A percentile compares a stretch with the other conserved stretches of the same genome.
These are phyloP conservation scores for Tipula lateralis DNA, from an alignment of 2,888 invertebrate genomes.

Conservation along the genomic window DNA sequence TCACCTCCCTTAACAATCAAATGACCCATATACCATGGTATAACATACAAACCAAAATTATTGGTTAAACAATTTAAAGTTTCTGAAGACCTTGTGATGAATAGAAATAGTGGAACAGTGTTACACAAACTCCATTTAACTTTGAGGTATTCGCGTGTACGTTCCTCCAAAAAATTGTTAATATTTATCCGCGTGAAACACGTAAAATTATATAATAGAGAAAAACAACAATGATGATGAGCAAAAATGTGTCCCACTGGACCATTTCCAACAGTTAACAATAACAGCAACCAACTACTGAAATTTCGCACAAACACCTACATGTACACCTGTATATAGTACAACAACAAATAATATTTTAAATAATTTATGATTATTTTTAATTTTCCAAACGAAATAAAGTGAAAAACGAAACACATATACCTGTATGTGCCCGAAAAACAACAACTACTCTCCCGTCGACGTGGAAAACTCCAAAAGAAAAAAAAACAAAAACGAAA, in stretches of 20 bases:
- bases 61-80: too few relatives aligned
- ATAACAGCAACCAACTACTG: not conserved
- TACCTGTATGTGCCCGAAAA: not conserved
- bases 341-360: not conserved
- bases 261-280: not conserved
- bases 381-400: not conserved
- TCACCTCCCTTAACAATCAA: too few relatives aligned
- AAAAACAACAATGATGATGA: not conserved
- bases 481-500: too few relatives aligned
- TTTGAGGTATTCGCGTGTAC: too few relatives aligned
- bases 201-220: not conserved
- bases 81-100: too few relatives aligned
- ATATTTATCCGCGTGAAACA: not conserved
- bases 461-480: not conserved
- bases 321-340: not conserved
- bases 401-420: not conserved
- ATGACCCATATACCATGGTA: too few relatives aligned
- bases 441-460: not conserved
- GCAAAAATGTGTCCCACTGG: not conserved
- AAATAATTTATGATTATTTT: conserved; percentile 11
- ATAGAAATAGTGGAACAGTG: too few relatives aligned
- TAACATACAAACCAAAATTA: too few relatives aligned
- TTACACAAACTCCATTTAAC: too few relatives aligned
- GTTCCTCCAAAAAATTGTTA: not conserved
- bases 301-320: not conserved